Percentiles rank a stretch among this genome's conserved stretches.
phyloP scores from a whole-genome alignment of 2,888 invertebrate species.

The Epistrophella euchroma region DNA sequence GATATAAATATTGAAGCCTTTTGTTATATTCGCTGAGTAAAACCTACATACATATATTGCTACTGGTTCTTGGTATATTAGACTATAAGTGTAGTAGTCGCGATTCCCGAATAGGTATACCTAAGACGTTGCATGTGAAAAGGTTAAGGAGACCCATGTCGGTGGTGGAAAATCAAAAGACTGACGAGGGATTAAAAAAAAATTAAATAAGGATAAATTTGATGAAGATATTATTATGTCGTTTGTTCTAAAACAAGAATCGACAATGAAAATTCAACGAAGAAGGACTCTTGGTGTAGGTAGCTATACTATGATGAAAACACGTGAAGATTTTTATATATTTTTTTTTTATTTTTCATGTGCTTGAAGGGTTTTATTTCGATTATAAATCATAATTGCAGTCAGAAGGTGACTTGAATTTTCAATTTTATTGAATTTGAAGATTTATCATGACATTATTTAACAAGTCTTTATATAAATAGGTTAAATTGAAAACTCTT shows the following conservation, averaged over 20 bases:
- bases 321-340: conserved; percentile 13
- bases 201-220: conserved; percentile 53
- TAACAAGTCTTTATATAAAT: neutral
- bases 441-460: neutral
- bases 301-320: conserved; percentile 10
- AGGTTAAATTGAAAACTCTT: neutral
- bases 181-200: conserved; percentile 31
- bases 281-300: neutral
- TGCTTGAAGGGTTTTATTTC: conserved; percentile 29
- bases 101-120: neutral
- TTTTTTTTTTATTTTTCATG: neutral
- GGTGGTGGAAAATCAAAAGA: conserved; percentile 14
- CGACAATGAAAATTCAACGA: conserved; percentile 15
- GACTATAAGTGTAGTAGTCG: no score
- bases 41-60: conserved; percentile 17
- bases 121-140: conserved; percentile 37
- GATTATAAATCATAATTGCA: conserved; percentile 58
- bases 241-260: conserved; percentile 39
- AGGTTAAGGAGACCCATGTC: conserved; percentile 45
- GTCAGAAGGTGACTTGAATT: conserved; percentile 33
- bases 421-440: conserved; percentile 12
- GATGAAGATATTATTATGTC: conserved; percentile 49
- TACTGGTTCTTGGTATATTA: conserved; percentile 48
- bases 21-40: conserved; percentile 2
- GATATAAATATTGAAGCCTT: conserved; percentile 2